Evolutionary conservation across 2,888 invertebrate genomes (phyloP).

Genomic region (Altica lythri): DNA sequence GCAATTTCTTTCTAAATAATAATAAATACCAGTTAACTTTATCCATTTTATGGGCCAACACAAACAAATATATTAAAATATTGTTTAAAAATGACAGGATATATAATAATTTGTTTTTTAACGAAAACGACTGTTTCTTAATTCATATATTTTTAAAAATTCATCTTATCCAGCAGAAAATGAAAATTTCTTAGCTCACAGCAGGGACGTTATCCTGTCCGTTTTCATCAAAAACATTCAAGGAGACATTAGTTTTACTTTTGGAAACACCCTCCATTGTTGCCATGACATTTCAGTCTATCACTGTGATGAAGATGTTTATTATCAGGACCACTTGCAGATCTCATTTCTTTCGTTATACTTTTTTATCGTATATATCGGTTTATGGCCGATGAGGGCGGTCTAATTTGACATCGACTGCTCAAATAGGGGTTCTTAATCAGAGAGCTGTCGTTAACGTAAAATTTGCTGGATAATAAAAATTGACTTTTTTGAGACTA

Average conservation of each 20-base stretch:
- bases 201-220: constrained; percentile 43
- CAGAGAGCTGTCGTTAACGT: constrained; percentile 1
- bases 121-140: too few relatives aligned
- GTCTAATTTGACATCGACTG: constrained; percentile 4
- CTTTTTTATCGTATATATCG: constrained; percentile 14
- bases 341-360: constrained; percentile 17
- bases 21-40: too few relatives aligned
- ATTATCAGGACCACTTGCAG: constrained; percentile 26
- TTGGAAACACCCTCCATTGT: constrained; percentile 31
- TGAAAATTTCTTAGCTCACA: constrained; percentile 35
- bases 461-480: too few relatives aligned
- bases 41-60: too few relatives aligned
- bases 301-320: constrained; percentile 35
- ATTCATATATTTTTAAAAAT: too few relatives aligned
- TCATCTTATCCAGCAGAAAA: constrained; percentile 10
- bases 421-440: constrained; percentile 6
- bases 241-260: constrained; percentile 32
- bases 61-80: too few relatives aligned
- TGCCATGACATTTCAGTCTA: constrained; percentile 34
- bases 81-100: too few relatives aligned
- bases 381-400: constrained; percentile 7
- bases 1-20: too few relatives aligned
- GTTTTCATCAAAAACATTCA: constrained; percentile 41
- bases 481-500: too few relatives aligned
- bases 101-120: too few relatives aligned